Evolutionary conservation across 2,888 invertebrate species (phyloP), one percentile per base, ranked within the genome.

Genomic region (Hirtodrosophila trivittata): DNA sequence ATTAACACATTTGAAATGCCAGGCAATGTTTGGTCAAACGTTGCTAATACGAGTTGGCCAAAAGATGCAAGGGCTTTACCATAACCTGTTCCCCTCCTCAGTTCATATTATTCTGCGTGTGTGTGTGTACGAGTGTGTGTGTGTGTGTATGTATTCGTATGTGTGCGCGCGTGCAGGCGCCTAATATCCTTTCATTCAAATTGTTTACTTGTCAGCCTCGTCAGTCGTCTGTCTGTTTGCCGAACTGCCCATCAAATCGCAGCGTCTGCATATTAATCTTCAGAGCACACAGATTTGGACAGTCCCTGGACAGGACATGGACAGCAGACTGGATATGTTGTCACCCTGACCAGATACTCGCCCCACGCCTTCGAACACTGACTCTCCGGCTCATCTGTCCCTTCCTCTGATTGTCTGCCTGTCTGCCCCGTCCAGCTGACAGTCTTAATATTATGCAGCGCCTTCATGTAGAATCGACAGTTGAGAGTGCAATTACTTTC

Each of bases 1-100:
- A 81, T 86, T 81, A 81, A 86, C 86, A 81, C 86, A 77, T 81
- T 86, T 52, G 57, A 60, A 76, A 66, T 70, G 69, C 52, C 65
- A 60, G 71, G 64, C 65, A 80, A 74, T 80, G 77, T 54, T 73
- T 70, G 84, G 80, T 74, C 86, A 81, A 81, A 76, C 74, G 86
- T 76, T 67, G 64, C 84, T 80, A 86, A 81, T 80, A 60, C 55
- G 63, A 46, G 12, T 37, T 33, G 37, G 26, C 37, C 46, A 47
- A 12, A 25, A 66, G 51, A 9, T 58, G 66, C 69, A 58, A 43
- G 45, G 50, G 37, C 37, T 41, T 52, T 32, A 35, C 47, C 33
- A 41, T 60, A 47, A 35, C 38, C 38, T 25, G 30, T 14, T 37
- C 7, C 5, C 5, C n/a, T n/a, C n/a, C n/a, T n/a, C n/a, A n/a